Evolutionary conservation across 1,140 invertebrate genomes (phyloP).

Genomic region (Aphidius ervi): DNA sequence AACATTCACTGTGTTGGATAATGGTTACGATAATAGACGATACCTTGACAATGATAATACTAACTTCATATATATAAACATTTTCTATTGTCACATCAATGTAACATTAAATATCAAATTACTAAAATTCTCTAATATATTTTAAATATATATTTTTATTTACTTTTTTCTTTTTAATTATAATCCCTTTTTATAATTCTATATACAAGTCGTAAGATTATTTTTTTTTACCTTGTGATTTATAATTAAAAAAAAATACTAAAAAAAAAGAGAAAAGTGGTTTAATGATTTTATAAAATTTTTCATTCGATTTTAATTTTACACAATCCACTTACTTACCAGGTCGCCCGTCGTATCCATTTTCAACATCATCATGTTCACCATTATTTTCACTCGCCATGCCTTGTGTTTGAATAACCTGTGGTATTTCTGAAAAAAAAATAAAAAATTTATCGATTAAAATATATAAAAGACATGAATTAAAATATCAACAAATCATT

Average conservation of each 20-base stretch:
- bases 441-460: slow-evolving; percentile 23
- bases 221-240: slow-evolving; percentile 14
- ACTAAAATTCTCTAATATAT: too few species aligned
- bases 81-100: too few species aligned
- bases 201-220: too few species aligned
- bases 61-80: too few species aligned
- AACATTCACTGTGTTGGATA: slow-evolving; percentile 13
- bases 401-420: slow-evolving; percentile 58
- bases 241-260: not conserved
- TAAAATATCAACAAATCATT: slow-evolving; percentile 9
- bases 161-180: too few species aligned
- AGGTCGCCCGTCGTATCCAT: slow-evolving; percentile 44
- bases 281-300: not conserved
- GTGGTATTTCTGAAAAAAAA: slow-evolving; percentile 55
- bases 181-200: too few species aligned
- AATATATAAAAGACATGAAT: slow-evolving; percentile 6
- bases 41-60: too few species aligned
- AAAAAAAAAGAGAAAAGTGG: too few species aligned
- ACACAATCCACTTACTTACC: slow-evolving; percentile 47
- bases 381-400: slow-evolving; percentile 56
- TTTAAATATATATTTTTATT: too few species aligned
- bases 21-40: slow-evolving; percentile 17
- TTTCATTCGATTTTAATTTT: not conserved
- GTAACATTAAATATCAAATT: too few species aligned
- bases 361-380: slow-evolving; percentile 47